phyloP scores from a whole-genome alignment of 2,888 invertebrate species.

The Notocelia uddmanniana region DNA sequence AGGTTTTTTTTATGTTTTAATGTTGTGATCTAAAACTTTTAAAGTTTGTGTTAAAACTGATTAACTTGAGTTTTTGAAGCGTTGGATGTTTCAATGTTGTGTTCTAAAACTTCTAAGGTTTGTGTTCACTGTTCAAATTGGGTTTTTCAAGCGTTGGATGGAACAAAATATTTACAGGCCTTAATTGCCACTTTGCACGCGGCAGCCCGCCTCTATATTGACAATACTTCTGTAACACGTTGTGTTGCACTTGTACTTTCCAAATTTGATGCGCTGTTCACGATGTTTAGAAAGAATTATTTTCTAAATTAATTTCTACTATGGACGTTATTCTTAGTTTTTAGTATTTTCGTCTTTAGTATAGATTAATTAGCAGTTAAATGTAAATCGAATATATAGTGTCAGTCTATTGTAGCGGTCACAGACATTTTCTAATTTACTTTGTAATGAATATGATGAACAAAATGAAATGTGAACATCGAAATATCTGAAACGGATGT shows the following conservation, averaged over 20 bases:
- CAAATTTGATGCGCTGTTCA: slow-evolving; percentile 10
- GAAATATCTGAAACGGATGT: background rate
- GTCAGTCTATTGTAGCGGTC: no score
- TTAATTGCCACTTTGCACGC: slow-evolving; percentile 55
- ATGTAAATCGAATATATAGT: no score
- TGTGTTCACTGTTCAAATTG: slow-evolving; percentile 52
- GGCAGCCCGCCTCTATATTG: slow-evolving; percentile 53
- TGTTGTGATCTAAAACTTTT: slow-evolving; percentile 29
- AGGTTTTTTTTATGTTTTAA: background rate
- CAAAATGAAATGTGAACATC: background rate
- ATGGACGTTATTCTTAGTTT: no score
- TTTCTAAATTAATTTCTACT: no score
- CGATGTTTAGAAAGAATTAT: no score
- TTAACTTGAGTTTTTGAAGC: no score
- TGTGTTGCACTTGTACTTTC: slow-evolving; percentile 44
- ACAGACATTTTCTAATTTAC: no score
- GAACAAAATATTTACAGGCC: slow-evolving; percentile 61
- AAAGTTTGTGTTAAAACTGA: no score
- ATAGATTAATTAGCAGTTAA: no score
- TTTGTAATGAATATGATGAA: no score
- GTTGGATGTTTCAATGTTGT: background rate
- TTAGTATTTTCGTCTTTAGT: no score
- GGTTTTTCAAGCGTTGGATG: slow-evolving; percentile 56
- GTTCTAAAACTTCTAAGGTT: no score
- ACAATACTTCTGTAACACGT: slow-evolving; percentile 57